These are phyloP conservation scores for Myotis findleyi DNA, from an alignment of 2,797 vertebrate species.

Conservation along the genomic window DNA sequence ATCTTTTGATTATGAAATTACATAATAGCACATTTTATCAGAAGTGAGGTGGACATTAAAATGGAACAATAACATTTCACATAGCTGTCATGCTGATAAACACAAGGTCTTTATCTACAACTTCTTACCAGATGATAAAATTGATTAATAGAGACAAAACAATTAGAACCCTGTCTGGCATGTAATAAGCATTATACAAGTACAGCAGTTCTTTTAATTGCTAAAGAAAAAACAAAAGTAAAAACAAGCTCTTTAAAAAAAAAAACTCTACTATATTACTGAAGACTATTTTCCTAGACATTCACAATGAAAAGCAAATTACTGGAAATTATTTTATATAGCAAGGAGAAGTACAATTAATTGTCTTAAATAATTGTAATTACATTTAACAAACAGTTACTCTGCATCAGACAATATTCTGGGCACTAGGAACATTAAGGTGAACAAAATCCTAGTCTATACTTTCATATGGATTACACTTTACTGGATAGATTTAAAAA, in stretches of 20 bases:
- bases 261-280: not conserved
- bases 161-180: not conserved
- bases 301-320: not conserved
- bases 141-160: not conserved
- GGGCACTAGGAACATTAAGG: not conserved
- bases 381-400: not conserved
- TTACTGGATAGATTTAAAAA: not conserved
- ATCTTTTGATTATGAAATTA: not conserved
- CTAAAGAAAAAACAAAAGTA: not conserved
- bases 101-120: not conserved
- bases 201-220: not conserved
- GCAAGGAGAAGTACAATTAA: not conserved
- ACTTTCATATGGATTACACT: not conserved
- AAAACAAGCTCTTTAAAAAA: not conserved
- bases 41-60: not conserved
- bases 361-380: not conserved
- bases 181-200: not conserved
- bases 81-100: not conserved
- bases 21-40: not conserved
- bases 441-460: not conserved
- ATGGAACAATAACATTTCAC: not conserved
- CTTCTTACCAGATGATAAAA: not conserved
- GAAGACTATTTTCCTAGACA: not conserved
- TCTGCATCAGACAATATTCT: not conserved
- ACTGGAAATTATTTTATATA: not conserved